Evolutionary conservation across 1,140 invertebrate genomes (phyloP), one percentile per base, ranked within the genome.

Genomic region (Scaptomyza pallida): DNA sequence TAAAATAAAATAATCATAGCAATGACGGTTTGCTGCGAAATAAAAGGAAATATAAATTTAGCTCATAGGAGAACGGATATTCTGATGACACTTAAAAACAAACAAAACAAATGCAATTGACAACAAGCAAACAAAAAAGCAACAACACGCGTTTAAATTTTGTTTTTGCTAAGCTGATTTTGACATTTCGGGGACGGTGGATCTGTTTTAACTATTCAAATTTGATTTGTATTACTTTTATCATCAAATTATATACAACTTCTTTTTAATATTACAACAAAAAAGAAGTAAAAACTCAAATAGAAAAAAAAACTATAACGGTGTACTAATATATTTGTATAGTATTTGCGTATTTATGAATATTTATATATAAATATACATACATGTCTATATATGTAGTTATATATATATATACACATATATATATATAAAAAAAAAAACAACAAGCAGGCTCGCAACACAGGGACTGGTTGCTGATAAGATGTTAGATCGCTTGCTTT

Each of bases 191-290:
- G 37, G 52, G 52, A 55, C 52, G 52, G 52, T 55, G 52, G 52
- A 55, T 26, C n/a, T 41, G 51, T 57, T 59, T 43, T 43, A 21
- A 26, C 13, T 48, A 4, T 6, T 6, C 23, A 21, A 13, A 10
- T 23, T 41, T 59, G 13, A 13, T 33, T 48, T 12, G 17, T 50
- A 35, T 54, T 52, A 8, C 35, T 57, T 43, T 59, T 23, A 10
- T 23, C 23, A 64, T 86, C 62, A 73, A 83, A 80, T 65, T 83
- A 85, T 85, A 55, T 80, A 83, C 76, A 83, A 83, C 60, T 65
- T 82, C 74, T 5, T 35, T 56, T 44, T 67, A 82, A 77, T 50
- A 69, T 63, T 78, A 82, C 55, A 73, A 83, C 67, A 61, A 52
- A 41, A 47, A 61, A 35, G 12, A 8, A n/a, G n/a, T 4, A 37